Conservation (phyloP, 2,113 vertebrate species). For the Seriola quinqueradiata region DNA sequence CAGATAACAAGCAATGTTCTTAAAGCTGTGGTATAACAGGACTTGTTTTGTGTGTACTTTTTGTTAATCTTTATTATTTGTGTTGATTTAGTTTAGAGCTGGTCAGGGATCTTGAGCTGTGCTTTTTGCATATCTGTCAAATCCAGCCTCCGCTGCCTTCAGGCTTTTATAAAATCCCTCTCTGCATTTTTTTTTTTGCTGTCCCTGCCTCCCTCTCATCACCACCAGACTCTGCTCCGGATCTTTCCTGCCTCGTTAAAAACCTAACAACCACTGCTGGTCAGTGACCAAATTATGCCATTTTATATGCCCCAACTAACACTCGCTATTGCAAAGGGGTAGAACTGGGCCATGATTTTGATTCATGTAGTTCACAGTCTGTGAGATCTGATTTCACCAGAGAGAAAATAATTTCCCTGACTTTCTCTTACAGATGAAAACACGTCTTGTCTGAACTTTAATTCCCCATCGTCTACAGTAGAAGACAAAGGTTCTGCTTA, state of each 20-base stretch:
- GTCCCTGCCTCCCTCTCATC: conserved; percentile 20
- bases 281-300: conserved; percentile 50
- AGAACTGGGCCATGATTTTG: conserved; percentile 1
- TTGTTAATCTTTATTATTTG: conserved; percentile 13
- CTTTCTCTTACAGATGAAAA: not conserved
- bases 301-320: conserved; percentile 41
- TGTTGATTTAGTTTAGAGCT: conserved; percentile 20
- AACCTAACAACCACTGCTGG: conserved; percentile 37
- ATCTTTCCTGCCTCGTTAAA: conserved; percentile 45
- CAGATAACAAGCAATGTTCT: conserved; percentile 15
- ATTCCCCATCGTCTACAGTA: conserved; percentile 2
- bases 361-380: not conserved
- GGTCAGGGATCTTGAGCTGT: not conserved
- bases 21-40: not conserved
- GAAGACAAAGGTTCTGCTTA: conserved; percentile 1
- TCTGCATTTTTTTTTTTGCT: not conserved
- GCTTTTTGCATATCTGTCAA: not conserved
- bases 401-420: conserved; percentile 7
- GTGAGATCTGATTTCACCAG: conserved; percentile 14
- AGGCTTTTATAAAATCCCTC: conserved; percentile 27
- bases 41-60: not conserved
- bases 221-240: conserved; percentile 14
- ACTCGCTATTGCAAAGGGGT: conserved; percentile 14
- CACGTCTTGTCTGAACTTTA: conserved; percentile 18
- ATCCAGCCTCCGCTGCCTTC: conserved; percentile 14